These are phyloP conservation scores for Orestias chungarensis DNA, from an alignment of 2,797 vertebrate species.

Conservation along the genomic window DNA sequence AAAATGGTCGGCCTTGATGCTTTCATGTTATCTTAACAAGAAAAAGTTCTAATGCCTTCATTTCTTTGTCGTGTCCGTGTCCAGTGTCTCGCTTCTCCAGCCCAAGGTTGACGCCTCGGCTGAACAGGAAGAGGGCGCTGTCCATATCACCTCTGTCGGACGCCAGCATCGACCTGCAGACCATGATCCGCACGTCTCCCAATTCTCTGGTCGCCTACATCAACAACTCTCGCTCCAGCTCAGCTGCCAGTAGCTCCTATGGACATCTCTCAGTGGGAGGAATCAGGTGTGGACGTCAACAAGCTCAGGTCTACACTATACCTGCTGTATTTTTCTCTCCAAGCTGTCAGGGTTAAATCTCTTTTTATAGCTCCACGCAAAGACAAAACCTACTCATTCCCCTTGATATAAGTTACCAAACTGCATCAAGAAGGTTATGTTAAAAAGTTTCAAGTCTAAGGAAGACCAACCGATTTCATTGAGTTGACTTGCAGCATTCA, in stretches of 20 bases:
- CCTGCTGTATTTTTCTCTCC: neutral
- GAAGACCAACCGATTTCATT: too few relatives aligned
- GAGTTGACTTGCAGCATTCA: too few relatives aligned
- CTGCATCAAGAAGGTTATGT: too few relatives aligned
- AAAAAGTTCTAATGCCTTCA: conserved; percentile 3
- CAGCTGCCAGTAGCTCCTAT: conserved; percentile 94
- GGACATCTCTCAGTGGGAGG: conserved; percentile 94
- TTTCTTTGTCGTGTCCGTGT: neutral
- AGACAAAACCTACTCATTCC: too few relatives aligned
- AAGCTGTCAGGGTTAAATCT: too few relatives aligned
- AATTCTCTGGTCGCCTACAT: conserved; percentile 98
- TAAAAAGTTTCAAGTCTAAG: too few relatives aligned
- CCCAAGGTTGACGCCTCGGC: conserved; percentile 89
- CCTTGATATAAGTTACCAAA: too few relatives aligned
- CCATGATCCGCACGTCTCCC: conserved; percentile 98
- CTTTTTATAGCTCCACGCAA: too few relatives aligned
- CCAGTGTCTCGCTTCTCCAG: conserved; percentile 95
- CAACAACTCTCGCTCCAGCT: conserved; percentile 98
- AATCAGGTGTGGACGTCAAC: conserved; percentile 59
- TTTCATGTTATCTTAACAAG: conserved; percentile 18
- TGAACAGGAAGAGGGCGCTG: conserved; percentile 93
- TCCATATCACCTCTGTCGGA: conserved; percentile 97
- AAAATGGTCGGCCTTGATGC: neutral
- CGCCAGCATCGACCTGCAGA: conserved; percentile 97
- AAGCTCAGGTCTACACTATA: neutral